Conservation (phyloP, 2,797 vertebrate species). For the Podarcis siculus region DNA sequence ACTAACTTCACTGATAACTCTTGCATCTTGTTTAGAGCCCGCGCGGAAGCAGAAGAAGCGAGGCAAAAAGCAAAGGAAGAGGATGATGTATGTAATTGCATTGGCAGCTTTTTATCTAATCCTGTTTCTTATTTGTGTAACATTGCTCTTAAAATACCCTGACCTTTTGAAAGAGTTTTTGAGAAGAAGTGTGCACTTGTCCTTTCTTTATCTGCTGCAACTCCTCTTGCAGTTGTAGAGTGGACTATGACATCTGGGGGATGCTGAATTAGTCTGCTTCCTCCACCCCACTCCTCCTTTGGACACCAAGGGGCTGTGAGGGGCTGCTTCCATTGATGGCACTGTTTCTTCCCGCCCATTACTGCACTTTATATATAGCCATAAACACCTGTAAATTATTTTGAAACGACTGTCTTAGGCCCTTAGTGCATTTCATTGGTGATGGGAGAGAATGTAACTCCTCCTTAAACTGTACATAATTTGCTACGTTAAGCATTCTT, state of each 20-base stretch:
- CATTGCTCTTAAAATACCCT: background rate
- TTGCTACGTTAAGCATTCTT: slow-evolving; percentile 11
- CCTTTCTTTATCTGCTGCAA: background rate
- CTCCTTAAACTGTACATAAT: background rate
- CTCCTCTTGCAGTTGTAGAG: background rate
- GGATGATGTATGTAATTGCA: slow-evolving; percentile 87
- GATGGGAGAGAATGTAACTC: background rate
- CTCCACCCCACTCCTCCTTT: background rate
- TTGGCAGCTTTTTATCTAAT: background rate
- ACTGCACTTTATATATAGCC: background rate
- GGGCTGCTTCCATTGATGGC: background rate
- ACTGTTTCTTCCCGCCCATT: slow-evolving; percentile 24
- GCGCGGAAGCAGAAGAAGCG: slow-evolving; percentile 86
- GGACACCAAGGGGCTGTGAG: background rate
- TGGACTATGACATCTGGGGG: background rate
- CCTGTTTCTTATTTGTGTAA: background rate
- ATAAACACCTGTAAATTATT: background rate
- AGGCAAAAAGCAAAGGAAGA: slow-evolving; percentile 93
- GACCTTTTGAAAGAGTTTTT: background rate
- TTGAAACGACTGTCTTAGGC: background rate
- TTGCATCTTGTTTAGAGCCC: slow-evolving; percentile 80
- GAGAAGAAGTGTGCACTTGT: background rate
- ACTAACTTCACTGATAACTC: slow-evolving; percentile 46
- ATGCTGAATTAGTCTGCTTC: background rate
- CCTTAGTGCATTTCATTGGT: background rate